Base-by-base conservation (phyloP, 1,140 invertebrate genomes). In the Adoxophyes honmai region DNA sequence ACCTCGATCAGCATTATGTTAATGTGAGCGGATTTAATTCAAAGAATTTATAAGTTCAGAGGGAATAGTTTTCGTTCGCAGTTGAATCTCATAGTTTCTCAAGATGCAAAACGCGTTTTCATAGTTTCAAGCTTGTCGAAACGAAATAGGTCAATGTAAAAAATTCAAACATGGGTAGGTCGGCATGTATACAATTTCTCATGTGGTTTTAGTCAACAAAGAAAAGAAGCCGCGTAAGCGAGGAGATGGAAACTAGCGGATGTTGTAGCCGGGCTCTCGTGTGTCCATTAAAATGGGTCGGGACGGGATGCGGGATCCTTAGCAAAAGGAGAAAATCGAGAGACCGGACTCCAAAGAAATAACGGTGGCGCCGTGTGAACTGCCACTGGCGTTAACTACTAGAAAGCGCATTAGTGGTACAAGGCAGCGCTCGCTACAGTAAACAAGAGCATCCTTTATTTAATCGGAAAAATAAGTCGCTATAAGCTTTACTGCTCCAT, bases 211-310 rank as follows among this genome's bases (percentile, higher is more conserved):
- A 21, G 14, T 34, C 59, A 34, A 61, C 60, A 64, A 69, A 69
- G 55, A 52, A 55, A 64, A 62, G 59, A 60, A 64, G 57, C 42
- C 55, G 35, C 59, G 58, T 65, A 64, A 69, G 65, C 67, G 66
- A 57, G 62, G 44, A 70, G 64, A 67, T 65, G 68, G 66, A 70
- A 74, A 74, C 68, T 64, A 75, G 53, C 60, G 64, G 67, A 68
- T 66, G 70, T 62, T 68, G 60, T 64, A 60, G 63, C 42, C 16
- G 16, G 52, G 56, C 61, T 64, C 62, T 55, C 54, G 52, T 55
- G 55, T 70, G 53, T 61, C 70, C 67, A 72, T 78, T 76, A 76
- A 73, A 71, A 63, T 60, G 64, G 42, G 59, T 61, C 62, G 57
- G 55, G 42, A 68, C 36, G 59, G 61, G 59, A 62, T 59, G 59